phyloP scores from a whole-genome alignment of 2,113 vertebrate species.

The Microtus ochrogaster region DNA sequence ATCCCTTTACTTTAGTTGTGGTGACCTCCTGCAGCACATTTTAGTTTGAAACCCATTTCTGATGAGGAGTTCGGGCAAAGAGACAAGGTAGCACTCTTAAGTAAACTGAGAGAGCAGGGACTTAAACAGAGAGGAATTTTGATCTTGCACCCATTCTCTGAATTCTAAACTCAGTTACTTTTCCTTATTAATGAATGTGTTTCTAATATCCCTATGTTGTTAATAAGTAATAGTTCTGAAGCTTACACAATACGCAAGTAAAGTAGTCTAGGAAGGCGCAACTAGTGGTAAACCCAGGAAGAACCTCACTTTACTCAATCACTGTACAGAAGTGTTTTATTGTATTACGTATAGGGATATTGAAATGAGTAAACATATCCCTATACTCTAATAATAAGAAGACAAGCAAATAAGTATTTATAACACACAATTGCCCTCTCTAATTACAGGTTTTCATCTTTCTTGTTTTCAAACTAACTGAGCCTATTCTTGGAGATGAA shows the following conservation, averaged over 20 bases:
- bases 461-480: background rate
- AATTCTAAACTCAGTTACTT: background rate
- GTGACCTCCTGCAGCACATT: background rate
- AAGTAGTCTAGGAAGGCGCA: background rate
- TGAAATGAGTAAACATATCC: slow-evolving; percentile 31
- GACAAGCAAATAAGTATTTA: slow-evolving; percentile 11
- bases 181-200: background rate
- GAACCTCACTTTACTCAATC: background rate
- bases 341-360: background rate
- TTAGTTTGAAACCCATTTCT: slow-evolving; percentile 28
- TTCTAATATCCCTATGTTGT: background rate
- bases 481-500: background rate
- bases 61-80: background rate
- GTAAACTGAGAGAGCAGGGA: background rate
- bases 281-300: background rate
- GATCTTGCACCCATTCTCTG: background rate
- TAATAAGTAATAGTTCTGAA: background rate
- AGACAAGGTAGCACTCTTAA: background rate
- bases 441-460: background rate
- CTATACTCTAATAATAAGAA: background rate
- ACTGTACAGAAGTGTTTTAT: background rate
- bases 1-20: background rate
- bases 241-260: background rate
- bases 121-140: background rate
- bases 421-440: slow-evolving; percentile 3